A percentile compares a stretch with the other conserved stretches of the same genome.
These are phyloP conservation scores for Nesidiocoris tenuis DNA, from an alignment of 2,888 invertebrate species.

Conservation along the genomic window DNA sequence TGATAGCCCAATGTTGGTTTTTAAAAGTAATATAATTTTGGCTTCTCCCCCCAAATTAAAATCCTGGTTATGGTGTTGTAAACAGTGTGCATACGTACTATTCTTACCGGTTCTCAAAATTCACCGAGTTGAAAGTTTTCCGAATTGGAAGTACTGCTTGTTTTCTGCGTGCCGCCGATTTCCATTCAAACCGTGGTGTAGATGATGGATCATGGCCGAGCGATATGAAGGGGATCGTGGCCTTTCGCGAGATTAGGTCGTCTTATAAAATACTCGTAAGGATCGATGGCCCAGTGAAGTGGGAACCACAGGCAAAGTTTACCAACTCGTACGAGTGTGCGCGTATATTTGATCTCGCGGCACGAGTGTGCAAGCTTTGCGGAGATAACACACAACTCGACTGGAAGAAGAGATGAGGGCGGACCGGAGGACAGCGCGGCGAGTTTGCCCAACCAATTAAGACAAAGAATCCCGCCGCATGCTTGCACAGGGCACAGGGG, in stretches of 20 bases:
- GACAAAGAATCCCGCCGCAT: conserved; percentile 28
- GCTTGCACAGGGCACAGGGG: conserved; percentile 14
- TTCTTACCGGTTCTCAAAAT: too few species aligned
- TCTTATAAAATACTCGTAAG: not conserved
- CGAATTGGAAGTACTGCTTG: too few species aligned
- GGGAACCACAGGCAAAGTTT: not conserved
- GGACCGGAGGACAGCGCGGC: not conserved
- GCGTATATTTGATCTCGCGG: not conserved
- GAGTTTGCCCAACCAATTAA: conserved; percentile 24
- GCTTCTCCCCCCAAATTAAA: too few species aligned
- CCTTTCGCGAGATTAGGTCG: not conserved
- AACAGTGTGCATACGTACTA: too few species aligned
- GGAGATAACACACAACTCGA: not conserved
- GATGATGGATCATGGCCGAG: too few species aligned
- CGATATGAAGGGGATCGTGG: too few species aligned
- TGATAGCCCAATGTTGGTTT: too few species aligned
- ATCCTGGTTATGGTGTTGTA: too few species aligned
- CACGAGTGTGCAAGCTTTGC: not conserved
- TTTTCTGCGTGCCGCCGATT: too few species aligned
- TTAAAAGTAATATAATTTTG: too few species aligned
- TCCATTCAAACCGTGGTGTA: too few species aligned
- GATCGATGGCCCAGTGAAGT: not conserved
- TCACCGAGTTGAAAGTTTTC: too few species aligned
- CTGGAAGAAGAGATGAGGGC: not conserved
- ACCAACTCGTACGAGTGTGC: not conserved